A percentile compares a stretch with the other conserved stretches of the same genome.
These are phyloP conservation scores for Stomorhina lunata DNA, from an alignment of 2,888 invertebrate genomes.

Conservation along the genomic window DNA sequence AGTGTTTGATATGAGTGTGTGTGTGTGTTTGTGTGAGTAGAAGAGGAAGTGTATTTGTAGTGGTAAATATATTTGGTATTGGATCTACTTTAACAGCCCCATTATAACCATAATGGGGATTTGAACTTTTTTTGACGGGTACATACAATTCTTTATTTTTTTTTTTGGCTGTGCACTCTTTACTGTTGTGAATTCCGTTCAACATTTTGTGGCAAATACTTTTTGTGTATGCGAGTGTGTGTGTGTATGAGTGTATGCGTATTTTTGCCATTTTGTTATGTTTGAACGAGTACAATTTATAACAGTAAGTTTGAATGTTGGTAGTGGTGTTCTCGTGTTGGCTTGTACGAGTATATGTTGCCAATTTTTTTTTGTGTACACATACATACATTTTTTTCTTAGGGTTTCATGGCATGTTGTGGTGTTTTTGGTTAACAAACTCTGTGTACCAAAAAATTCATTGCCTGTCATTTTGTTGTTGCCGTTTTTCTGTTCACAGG, in stretches of 20 bases:
- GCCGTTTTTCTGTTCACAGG: slow-evolving; percentile 8
- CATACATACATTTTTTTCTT: neutral
- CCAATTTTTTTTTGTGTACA: neutral
- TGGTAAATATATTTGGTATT: slow-evolving; percentile 44
- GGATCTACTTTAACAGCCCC: slow-evolving; percentile 66
- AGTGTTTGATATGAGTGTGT: too few relatives aligned
- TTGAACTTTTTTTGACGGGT: slow-evolving; percentile 57
- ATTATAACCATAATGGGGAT: slow-evolving; percentile 76
- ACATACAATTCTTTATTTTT: slow-evolving; percentile 1
- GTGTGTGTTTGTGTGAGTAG: too few relatives aligned
- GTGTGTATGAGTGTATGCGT: neutral
- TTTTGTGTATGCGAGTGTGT: neutral
- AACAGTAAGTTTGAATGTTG: slow-evolving; percentile 18
- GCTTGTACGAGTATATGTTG: slow-evolving; percentile 20
- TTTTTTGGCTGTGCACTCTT: slow-evolving; percentile 10
- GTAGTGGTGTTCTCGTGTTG: neutral
- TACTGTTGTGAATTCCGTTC: slow-evolving; percentile 53
- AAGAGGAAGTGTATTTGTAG: slow-evolving; percentile 6
- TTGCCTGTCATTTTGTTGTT: slow-evolving; percentile 29
- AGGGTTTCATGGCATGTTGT: slow-evolving; percentile 59
- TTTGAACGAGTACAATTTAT: too few relatives aligned
- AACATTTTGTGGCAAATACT: slow-evolving; percentile 54
- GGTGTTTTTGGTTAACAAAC: slow-evolving; percentile 64
- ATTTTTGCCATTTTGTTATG: slow-evolving; percentile 51
- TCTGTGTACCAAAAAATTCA: slow-evolving; percentile 50